A percentile compares a stretch with the other conserved stretches of the same genome.
Conservation (phyloP, 2,113 vertebrate species). For the Antechinus flavipes region DNA sequence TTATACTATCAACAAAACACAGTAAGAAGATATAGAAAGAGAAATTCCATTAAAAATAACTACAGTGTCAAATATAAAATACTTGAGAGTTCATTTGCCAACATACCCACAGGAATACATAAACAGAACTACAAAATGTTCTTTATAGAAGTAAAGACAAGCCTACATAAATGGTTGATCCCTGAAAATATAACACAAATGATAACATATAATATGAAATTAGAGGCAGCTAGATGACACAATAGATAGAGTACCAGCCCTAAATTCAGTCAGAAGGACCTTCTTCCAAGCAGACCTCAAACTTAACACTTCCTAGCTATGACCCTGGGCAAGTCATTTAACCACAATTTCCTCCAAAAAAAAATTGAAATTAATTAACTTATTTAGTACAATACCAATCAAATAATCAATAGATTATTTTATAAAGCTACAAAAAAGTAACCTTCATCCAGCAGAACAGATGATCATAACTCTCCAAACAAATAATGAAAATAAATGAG, state of each 20-base stretch:
- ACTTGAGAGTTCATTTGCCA: background rate
- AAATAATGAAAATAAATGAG: background rate
- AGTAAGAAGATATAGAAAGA: background rate
- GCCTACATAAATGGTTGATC: background rate
- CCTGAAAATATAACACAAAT: background rate
- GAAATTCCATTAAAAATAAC: background rate
- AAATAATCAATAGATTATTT: background rate
- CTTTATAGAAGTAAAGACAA: background rate
- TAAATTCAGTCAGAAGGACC: too few species aligned
- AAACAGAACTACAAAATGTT: background rate
- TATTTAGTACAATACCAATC: background rate
- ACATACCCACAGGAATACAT: background rate
- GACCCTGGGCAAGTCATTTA: too few species aligned
- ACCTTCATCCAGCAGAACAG: background rate
- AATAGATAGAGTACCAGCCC: too few species aligned
- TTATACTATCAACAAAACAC: background rate
- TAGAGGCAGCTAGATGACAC: too few species aligned
- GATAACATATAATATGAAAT: background rate
- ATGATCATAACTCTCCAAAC: background rate
- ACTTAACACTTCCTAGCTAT: too few species aligned
- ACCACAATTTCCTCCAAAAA: too few species aligned
- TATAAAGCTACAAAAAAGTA: background rate
- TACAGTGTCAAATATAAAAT: background rate
- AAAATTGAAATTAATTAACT: background rate
- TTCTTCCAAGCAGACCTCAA: too few species aligned